phyloP scores from a whole-genome alignment of 2,113 vertebrate genomes.

The Saiga tatarica region DNA sequence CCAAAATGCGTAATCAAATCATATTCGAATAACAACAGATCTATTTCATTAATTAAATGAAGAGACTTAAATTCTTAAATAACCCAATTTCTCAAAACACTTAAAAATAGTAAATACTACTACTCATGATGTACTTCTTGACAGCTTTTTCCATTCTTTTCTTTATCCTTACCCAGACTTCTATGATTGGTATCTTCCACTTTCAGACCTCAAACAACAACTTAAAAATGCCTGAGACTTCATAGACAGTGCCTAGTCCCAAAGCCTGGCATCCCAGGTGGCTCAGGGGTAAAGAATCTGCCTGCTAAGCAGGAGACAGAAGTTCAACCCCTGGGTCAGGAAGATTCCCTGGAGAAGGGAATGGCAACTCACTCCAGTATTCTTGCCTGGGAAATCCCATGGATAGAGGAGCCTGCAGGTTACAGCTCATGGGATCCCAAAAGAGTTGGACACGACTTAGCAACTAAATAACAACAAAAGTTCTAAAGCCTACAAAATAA shows the following conservation, averaged over 20 bases:
- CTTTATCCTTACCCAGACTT: background rate
- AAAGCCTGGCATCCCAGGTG: background rate
- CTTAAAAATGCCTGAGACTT: background rate
- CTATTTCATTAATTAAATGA: slow-evolving; percentile 12
- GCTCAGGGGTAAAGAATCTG: background rate
- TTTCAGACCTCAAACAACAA: background rate
- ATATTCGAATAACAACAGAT: background rate
- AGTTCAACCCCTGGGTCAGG: background rate
- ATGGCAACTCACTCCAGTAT: background rate
- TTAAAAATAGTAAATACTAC: slow-evolving; percentile 66
- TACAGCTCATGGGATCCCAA: background rate
- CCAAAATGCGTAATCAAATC: background rate
- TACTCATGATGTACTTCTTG: background rate
- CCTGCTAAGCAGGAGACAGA: background rate
- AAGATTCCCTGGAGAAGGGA: background rate
- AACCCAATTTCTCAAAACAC: slow-evolving; percentile 57
- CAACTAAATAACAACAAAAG: background rate
- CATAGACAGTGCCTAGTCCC: background rate
- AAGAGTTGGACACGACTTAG: background rate
- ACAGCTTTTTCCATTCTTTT: slow-evolving; percentile 9
- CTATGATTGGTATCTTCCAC: background rate
- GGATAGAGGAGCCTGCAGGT: background rate
- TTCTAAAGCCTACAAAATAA: background rate
- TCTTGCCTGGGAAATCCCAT: background rate
- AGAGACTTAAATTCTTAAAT: background rate